phyloP scores from a whole-genome alignment of 1,140 invertebrate species.

The Cyclargus thomasi region DNA sequence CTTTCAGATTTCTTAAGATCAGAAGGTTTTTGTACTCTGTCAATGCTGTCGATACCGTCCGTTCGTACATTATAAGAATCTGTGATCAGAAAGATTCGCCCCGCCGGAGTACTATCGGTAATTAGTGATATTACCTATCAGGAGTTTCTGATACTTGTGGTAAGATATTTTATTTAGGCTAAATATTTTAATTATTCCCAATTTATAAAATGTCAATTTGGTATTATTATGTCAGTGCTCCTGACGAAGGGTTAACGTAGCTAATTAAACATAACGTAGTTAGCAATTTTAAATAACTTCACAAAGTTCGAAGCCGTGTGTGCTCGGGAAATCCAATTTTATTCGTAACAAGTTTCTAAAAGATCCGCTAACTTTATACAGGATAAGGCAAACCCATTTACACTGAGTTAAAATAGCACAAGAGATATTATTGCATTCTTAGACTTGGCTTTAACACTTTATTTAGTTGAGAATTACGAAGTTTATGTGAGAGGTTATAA shows the following conservation, averaged over 20 bases:
- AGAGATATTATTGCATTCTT: constrained; percentile 2
- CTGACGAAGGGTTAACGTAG: background rate
- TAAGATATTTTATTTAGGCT: too few relatives aligned
- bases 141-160: too few relatives aligned
- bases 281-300: constrained; percentile 22
- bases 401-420: constrained; percentile 13
- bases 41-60: too few relatives aligned
- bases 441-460: background rate
- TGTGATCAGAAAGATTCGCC: too few relatives aligned
- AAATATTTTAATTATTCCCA: background rate
- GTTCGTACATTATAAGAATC: too few relatives aligned
- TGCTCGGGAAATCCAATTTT: constrained; percentile 13
- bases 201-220: background rate
- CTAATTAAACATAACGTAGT: constrained; percentile 6
- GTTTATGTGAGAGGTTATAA: background rate
- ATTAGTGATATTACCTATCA: too few relatives aligned
- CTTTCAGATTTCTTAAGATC: too few relatives aligned
- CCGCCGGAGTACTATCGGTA: too few relatives aligned
- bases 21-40: too few relatives aligned
- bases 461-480: background rate
- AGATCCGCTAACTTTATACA: constrained; percentile 13
- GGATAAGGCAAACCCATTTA: constrained; percentile 12
- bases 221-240: background rate
- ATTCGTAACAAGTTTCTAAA: constrained; percentile 16
- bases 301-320: background rate